Evolutionary conservation across 2,888 invertebrate species (phyloP), one percentile per base, ranked within the genome.

Genomic region (Chrysolina americana): DNA sequence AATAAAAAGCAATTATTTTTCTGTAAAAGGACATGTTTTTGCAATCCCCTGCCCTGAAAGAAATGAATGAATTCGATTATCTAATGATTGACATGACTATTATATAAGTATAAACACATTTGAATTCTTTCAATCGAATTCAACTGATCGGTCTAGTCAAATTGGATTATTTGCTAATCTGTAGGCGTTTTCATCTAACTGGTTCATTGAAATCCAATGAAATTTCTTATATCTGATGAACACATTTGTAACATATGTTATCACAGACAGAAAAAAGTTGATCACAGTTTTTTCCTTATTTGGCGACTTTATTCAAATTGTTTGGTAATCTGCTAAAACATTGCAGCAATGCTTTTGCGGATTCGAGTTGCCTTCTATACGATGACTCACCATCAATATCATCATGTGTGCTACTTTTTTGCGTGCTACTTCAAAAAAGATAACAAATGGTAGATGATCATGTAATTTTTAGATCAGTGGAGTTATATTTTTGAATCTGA

Each of bases 131-230:
- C 36, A 36, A n/a, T 53, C 21, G 11, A 11, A 21, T 53, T 21
- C 21, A 17, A 17, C 17, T 9, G n/a, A 48, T 48, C n/a, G 48
- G 48, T 17, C 48, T 4, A 21, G 53, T 59, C 59, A 28, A 59
- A 59, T 59, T 59, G 59, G 59, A 59, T 59, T 59, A 59, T 59
- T 59, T 59, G 59, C n/a, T 59, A 59, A 59, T 59, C 6, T 15
- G 36, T 36, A 59, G 36, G 10, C 28, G 59, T n/a, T 59, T n/a
- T 59, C 36, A 21, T 21, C 10, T 21, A 21, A 53, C 53, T 19
- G 21, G 53, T 53, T 53, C 53, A 21, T 59, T 59, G 13, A 36
- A 59, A 59, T 19, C n/a, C 36, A 13, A 59, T 59, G 50, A 50
- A 50, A n/a, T n/a, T 23, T 36, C 59, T 28, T n/a, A 36, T 19